phyloP scores from a whole-genome alignment of 2,888 invertebrate genomes.

The Mesorhabditis belari region DNA sequence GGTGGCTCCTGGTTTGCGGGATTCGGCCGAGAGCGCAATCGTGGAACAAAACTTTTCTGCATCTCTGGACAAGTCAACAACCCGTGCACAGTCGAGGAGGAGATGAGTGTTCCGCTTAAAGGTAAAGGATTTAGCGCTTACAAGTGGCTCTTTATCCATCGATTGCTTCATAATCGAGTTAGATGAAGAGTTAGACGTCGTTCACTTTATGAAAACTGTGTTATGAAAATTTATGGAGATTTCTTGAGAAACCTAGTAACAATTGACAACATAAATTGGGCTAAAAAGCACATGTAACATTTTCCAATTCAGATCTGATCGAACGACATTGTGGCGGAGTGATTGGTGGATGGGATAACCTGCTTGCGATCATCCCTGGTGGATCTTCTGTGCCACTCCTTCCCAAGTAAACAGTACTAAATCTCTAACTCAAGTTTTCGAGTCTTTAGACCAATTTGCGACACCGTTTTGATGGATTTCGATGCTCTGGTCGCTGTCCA shows the following conservation, averaged over 20 bases:
- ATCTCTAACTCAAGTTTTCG: conserved; percentile 90
- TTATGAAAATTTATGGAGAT: no score
- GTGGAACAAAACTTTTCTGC: conserved; percentile 91
- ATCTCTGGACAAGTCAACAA: conserved; percentile 96
- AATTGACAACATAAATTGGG: no score
- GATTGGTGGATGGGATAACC: conserved; percentile 95
- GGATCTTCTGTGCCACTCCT: conserved; percentile 96
- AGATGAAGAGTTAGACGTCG: no score
- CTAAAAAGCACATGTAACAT: background rate
- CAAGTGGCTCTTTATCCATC: no score
- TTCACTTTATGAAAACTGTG: no score
- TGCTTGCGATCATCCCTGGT: conserved; percentile 91
- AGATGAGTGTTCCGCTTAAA: conserved; percentile 92
- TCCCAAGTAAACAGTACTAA: conserved; percentile 73
- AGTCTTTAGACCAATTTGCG: conserved; percentile 77
- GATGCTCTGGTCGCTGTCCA: conserved; percentile 88
- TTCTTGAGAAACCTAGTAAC: no score
- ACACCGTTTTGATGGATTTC: conserved; percentile 92
- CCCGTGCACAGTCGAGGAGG: conserved; percentile 97
- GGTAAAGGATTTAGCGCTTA: no score
- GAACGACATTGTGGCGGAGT: conserved; percentile 94
- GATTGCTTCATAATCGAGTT: no score
- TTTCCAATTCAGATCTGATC: conserved; percentile 85
- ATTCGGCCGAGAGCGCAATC: conserved; percentile 89
- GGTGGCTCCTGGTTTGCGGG: conserved; percentile 93